Base-by-base conservation (phyloP, 2,113 vertebrate genomes). In the Chrysochloris asiatica region DNA sequence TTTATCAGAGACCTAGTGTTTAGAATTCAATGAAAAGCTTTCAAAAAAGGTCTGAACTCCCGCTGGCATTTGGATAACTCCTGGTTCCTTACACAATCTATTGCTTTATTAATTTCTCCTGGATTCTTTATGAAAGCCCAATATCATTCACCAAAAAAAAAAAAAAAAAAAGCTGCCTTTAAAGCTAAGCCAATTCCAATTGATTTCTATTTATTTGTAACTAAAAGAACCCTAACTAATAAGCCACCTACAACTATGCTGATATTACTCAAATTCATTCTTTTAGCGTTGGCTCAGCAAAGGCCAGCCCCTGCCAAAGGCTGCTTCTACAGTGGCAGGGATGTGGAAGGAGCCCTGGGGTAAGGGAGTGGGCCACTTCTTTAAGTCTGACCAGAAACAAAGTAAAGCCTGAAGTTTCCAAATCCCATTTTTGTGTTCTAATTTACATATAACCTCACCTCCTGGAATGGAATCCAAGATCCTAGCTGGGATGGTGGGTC, bases 101-200 rank as follows among this genome's bases (percentile, higher is more conserved):
- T 67, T 88, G 21, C 83, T 95, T 83, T 92, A 92, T 82, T 92
- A 81, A 93, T 95, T 95, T 95, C 75, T 94, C 30, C 94, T 92
- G 43, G 76, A 83, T 90, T 95, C 72, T 10, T 38, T 83, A 59
- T 52, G 19, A 38, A 84, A 86, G 59, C 9, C n/a, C 38, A 84
- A 22, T 54, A 67, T 73, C 76, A 54, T 82, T 85, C 0, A 33
- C 61, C 54, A 71, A 75, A 45, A 61, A 13, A 11, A n/a, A 84
- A 38, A 54, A 17, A 47, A 63, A 92, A 24, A 43, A 33, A 52
- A 43, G 3, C 9, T 47, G 12, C 28, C 38, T 89, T 94, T 95
- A 85, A 91, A 84, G 21, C n/a, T 73, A 91, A 93, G 71, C 79
- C 93, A 92, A 10, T 71, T 10, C 47, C 90, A 77, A 41, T 26